These are phyloP conservation scores for Suricata suricatta DNA, from an alignment of 2,113 vertebrate species.

Conservation along the genomic window DNA sequence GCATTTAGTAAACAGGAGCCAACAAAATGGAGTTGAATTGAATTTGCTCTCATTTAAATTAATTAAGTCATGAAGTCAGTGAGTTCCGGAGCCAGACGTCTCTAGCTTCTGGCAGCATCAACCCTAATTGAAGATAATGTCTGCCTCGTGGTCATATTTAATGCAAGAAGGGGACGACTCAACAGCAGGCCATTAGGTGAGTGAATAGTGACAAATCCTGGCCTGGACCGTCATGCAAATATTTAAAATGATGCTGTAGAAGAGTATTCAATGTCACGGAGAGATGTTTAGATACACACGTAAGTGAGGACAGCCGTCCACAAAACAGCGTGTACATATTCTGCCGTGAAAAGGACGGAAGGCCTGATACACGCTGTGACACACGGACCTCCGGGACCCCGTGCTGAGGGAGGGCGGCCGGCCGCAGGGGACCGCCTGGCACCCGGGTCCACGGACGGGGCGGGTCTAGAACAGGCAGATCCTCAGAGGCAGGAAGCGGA, in stretches of 20 bases:
- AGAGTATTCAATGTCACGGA: background rate
- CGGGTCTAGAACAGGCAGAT: rapidly evolving
- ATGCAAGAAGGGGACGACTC: background rate
- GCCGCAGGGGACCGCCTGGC: rapidly evolving
- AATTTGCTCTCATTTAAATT: conserved; percentile 69
- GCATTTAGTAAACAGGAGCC: conserved; percentile 28
- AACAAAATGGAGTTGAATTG: conserved; percentile 47
- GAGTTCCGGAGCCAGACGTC: conserved; percentile 57
- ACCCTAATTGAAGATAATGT: background rate
- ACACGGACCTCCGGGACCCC: rapidly evolving
- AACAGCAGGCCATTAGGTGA: background rate
- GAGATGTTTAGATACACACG: background rate
- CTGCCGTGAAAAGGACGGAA: background rate
- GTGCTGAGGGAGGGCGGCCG: background rate
- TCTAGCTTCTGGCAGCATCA: conserved; percentile 32
- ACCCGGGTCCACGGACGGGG: rapidly evolving
- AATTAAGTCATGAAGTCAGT: conserved; percentile 75
- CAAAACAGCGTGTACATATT: background rate
- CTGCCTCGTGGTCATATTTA: background rate
- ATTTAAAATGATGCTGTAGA: background rate
- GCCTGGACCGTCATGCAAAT: background rate
- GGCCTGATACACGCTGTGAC: rapidly evolving
- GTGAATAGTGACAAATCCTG: background rate
- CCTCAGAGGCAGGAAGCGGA: background rate
- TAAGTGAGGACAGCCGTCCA: background rate